Evolutionary conservation across 1,140 invertebrate genomes (phyloP), one percentile per base, ranked within the genome.

Genomic region (Cotesia typhae): DNA sequence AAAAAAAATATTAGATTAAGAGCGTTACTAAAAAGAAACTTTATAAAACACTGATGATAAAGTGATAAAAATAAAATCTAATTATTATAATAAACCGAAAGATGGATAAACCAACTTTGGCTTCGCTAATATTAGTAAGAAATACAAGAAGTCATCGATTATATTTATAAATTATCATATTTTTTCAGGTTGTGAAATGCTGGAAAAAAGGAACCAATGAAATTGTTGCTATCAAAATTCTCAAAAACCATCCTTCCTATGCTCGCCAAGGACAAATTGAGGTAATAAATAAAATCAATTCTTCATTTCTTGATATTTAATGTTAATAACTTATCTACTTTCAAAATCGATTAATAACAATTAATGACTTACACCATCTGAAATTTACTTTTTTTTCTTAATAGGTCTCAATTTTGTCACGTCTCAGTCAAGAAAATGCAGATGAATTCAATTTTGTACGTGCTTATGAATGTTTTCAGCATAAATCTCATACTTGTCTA

Each of bases 121-220:
- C 41, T 67, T 10, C n/a, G 7, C 7, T 12, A 68, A 17, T 17
- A 14, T 41, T 4, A n/a, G 6, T 14, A 53, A 63, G 41, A 35
- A 55, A 20, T n/a, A 63, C 51, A n/a, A 53, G 36, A 65, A 37
- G 28, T 55, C 35, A 41, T 71, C 38, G 12, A 41, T 51, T 36
- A 37, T 10, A 28, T 57, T 37, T 38, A 65, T 59, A 47, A 9
- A 47, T 64, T n/a, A 4, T 60, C 55, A 55, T 35, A 4, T 6
- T 70, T 20, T 79, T 80, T 14, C 79, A 91, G 91, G 98, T 99
- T 78, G 98, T 99, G 78, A 99, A 99, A 89, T 99, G 98, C 87
- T 99, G 98, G 98, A 99, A 99, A 87, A 99, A 99, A 86, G 98
- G 98, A 84, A 99, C 98, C 71, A 99, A 98, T 86, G 98, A 99